These are phyloP conservation scores for Sympetrum striolatum DNA, from an alignment of 2,888 invertebrate species.

Conservation along the genomic window DNA sequence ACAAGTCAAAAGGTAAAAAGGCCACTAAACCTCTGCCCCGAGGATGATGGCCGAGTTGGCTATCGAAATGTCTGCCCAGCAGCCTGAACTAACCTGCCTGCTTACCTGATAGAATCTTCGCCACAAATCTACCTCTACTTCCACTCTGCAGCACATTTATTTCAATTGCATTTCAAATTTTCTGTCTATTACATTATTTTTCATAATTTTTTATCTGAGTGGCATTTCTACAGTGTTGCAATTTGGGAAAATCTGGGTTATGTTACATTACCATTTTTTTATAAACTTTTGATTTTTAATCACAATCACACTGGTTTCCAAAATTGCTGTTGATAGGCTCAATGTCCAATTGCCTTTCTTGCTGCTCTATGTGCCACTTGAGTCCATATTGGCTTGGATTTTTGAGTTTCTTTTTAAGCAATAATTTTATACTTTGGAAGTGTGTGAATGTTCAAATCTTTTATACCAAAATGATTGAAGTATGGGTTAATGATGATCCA, in stretches of 20 bases:
- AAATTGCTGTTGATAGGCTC: background rate
- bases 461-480: background rate
- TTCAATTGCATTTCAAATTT: background rate
- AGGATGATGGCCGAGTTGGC: too few relatives aligned
- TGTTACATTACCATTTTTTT: too few relatives aligned
- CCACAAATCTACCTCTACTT: too few relatives aligned
- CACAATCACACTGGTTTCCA: background rate
- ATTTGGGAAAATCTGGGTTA: background rate
- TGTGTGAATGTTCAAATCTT: background rate
- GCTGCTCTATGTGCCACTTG: background rate
- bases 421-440: background rate
- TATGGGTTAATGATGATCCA: background rate
- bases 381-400: background rate
- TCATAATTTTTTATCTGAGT: background rate
- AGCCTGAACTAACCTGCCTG: too few relatives aligned
- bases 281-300: background rate
- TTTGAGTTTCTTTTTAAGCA: background rate
- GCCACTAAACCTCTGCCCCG: too few relatives aligned
- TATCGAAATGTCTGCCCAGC: too few relatives aligned
- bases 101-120: too few relatives aligned
- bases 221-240: background rate
- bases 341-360: background rate
- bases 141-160: too few relatives aligned
- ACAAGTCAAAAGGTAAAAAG: too few relatives aligned
- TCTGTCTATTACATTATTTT: background rate